Evolutionary conservation across 1,140 invertebrate genomes (phyloP), one percentile per base, ranked within the genome.

Genomic region (Geopemphigus sp.): DNA sequence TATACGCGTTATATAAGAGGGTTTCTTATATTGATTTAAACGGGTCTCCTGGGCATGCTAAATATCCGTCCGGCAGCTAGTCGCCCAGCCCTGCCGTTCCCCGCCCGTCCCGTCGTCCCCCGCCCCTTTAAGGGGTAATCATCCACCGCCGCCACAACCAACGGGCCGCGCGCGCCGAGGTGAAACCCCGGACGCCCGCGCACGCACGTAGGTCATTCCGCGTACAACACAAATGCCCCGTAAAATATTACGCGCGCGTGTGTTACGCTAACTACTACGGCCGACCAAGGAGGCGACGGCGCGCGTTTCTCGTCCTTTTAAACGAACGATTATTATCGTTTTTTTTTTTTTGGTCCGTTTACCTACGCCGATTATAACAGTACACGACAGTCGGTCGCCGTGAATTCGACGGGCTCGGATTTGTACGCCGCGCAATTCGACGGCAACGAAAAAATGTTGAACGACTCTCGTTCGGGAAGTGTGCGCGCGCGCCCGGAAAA

Each of bases 1-100:
- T n/a, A n/a, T 47, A 63, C 57, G 24, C 47, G 56, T 78, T 61
- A 72, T 32, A 72, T 32, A 78, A 63, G n/a, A 61, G 74, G 74
- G 74, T 78, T 78, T 78, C 74, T 78, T 78, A 78, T 78, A 78
- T 78, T 78, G 74, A 78, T 78, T 78, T 78, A 78, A 78, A 78
- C 74, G 74, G 74, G 74, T 78, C 74, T 78, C 74, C 57, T 78
- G 74, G 56, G 74, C 74, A 78, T 63, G 74, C 74, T 78, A 78
- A 78, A 78, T 63, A 63, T 61, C 74, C 74, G 74, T 78, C 54
- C 74, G 56, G 56, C 57, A n/a, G 26, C 22, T 22, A n/a, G 19
- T 15, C 32, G 22, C 32, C 32, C n/a, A n/a, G 32, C 32, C 3
- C 74, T 39, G 74, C 74, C 74, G n/a, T n/a, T n/a, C 32, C 32